Evolutionary conservation across 2,797 vertebrate species (phyloP).

Genomic region (Taeniopygia guttata): DNA sequence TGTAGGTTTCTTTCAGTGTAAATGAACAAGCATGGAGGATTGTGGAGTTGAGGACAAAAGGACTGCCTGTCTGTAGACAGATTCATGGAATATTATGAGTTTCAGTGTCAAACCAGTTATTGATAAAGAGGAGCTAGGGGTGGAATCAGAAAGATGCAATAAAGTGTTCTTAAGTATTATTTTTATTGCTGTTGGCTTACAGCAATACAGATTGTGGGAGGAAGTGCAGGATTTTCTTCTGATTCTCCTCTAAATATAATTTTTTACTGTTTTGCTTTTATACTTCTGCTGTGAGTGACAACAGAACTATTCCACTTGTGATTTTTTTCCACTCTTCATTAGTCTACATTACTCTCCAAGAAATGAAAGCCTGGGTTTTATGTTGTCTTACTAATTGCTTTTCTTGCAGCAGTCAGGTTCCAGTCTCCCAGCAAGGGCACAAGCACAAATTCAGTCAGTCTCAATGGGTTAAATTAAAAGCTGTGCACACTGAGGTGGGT

Average conservation of each 20-base stretch:
- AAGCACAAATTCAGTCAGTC: background rate
- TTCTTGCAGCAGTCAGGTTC: background rate
- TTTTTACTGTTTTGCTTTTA: background rate
- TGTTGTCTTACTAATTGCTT: background rate
- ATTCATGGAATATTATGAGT: background rate
- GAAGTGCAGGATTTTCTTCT: background rate
- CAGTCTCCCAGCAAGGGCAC: background rate
- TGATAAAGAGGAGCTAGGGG: background rate
- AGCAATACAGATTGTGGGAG: background rate
- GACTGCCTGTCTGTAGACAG: background rate
- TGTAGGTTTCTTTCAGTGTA: background rate
- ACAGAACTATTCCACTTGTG: background rate
- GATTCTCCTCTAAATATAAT: background rate
- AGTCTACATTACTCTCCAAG: background rate
- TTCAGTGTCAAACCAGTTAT: background rate
- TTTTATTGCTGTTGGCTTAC: background rate
- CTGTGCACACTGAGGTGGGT: background rate
- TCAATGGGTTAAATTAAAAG: constrained; percentile 1
- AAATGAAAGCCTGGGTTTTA: background rate
- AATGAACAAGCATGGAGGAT: background rate
- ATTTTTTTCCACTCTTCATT: background rate
- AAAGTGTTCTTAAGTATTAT: background rate
- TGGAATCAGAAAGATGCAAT: background rate
- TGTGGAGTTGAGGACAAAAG: background rate
- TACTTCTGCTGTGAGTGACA: background rate